phyloP scores from a whole-genome alignment of 2,113 vertebrate species.

The Anser cygnoides region DNA sequence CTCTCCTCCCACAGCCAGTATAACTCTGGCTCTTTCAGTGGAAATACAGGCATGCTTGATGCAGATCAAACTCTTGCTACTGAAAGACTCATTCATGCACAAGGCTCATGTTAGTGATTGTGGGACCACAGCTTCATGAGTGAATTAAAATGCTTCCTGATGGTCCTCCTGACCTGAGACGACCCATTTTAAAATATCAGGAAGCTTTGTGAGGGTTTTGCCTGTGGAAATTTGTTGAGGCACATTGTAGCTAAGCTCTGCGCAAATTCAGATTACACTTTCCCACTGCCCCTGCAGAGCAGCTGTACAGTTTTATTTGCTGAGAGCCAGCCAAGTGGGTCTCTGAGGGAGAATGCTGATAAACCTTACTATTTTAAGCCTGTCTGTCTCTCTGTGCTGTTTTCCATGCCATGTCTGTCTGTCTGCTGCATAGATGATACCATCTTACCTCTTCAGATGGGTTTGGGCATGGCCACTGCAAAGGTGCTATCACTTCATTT shows the following conservation, averaged over 20 bases:
- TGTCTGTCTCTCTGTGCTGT: background rate
- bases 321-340: background rate
- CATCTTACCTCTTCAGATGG: background rate
- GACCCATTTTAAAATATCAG: background rate
- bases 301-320: background rate
- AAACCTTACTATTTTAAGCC: background rate
- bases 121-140: background rate
- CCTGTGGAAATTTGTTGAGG: background rate
- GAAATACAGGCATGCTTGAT: background rate
- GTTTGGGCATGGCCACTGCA: background rate
- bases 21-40: background rate
- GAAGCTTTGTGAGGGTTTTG: background rate
- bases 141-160: background rate
- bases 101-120: background rate
- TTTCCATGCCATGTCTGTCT: background rate
- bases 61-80: background rate
- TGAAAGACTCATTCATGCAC: background rate
- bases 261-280: background rate
- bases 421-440: background rate
- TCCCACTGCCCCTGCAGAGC: background rate
- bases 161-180: background rate
- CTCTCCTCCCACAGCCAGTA: background rate
- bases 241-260: background rate
- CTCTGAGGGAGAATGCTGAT: background rate
- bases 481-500: background rate